Conservation (phyloP, 2,113 vertebrate genomes). For the Isurus oxyrinchus region DNA sequence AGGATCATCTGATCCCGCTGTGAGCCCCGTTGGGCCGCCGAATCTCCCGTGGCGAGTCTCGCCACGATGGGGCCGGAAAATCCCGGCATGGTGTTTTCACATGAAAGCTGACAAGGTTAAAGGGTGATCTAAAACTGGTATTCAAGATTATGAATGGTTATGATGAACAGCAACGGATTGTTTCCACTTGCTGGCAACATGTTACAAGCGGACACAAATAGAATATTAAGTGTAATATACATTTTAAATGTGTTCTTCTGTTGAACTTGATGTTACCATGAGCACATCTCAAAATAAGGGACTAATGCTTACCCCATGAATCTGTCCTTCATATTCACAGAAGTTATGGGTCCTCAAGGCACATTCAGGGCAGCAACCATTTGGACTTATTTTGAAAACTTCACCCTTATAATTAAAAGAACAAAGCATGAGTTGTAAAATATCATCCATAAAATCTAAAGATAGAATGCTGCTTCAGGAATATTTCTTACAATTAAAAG, state of each 20-base stretch:
- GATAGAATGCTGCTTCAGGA: not conserved
- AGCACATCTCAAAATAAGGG: not conserved
- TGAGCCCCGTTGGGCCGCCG: too few species aligned
- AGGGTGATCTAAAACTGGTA: not conserved
- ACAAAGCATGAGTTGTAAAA: constrained; percentile 39
- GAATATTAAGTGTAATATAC: not conserved
- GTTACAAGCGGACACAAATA: not conserved
- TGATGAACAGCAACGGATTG: not conserved
- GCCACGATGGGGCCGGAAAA: too few species aligned
- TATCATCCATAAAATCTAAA: constrained; percentile 37
- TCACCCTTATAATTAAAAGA: constrained; percentile 63
- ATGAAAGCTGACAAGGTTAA: not conserved
- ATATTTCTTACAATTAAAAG: not conserved
- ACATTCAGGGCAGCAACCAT: constrained; percentile 80
- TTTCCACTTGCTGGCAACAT: not conserved
- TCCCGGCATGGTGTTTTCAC: not conserved
- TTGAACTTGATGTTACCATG: not conserved
- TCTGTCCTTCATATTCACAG: constrained; percentile 67
- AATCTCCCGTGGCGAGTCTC: too few species aligned
- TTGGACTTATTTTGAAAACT: constrained; percentile 68
- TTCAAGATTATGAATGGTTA: not conserved
- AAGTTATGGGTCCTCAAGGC: constrained; percentile 52
- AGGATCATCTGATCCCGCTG: too few species aligned
- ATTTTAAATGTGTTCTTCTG: not conserved
- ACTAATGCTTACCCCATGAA: constrained; percentile 64